Conservation (phyloP, 2,797 vertebrate species). For the Ambastaia sidthimunki region DNA sequence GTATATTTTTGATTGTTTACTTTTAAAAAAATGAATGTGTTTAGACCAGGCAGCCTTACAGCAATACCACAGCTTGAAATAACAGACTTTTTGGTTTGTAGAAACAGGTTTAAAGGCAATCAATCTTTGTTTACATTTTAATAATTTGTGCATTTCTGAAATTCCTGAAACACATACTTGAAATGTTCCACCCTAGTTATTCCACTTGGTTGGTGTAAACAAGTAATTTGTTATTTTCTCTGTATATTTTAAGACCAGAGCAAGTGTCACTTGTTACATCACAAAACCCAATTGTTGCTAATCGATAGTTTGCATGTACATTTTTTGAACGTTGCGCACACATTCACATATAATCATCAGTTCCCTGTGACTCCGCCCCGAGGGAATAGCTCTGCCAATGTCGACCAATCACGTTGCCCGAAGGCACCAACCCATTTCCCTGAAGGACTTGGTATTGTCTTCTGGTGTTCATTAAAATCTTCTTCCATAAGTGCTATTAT, state of each 20-base stretch:
- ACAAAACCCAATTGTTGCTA: too few species aligned
- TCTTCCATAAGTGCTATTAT: slow-evolving; percentile 31
- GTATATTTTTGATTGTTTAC: background rate
- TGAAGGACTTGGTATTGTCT: slow-evolving; percentile 32
- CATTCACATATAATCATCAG: background rate
- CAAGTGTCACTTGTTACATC: too few species aligned
- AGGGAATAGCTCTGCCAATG: slow-evolving; percentile 8
- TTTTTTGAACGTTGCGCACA: background rate
- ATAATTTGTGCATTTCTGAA: too few species aligned
- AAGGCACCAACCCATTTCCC: slow-evolving; percentile 28
- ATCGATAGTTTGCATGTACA: too few species aligned
- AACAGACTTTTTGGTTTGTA: background rate
- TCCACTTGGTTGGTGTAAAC: too few species aligned
- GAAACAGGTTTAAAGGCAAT: background rate
- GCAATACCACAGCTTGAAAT: background rate
- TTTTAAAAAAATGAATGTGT: background rate
- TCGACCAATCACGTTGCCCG: slow-evolving; percentile 28
- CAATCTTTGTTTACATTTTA: too few species aligned
- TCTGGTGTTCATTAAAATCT: slow-evolving; percentile 53
- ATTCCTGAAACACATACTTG: too few species aligned
- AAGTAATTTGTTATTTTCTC: too few species aligned
- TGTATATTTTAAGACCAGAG: too few species aligned
- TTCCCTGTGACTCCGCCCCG: background rate
- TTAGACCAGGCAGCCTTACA: background rate
- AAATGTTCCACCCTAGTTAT: too few species aligned